These are phyloP conservation scores for Volucella zonaria DNA, from an alignment of 2,888 invertebrate species.

Conservation along the genomic window DNA sequence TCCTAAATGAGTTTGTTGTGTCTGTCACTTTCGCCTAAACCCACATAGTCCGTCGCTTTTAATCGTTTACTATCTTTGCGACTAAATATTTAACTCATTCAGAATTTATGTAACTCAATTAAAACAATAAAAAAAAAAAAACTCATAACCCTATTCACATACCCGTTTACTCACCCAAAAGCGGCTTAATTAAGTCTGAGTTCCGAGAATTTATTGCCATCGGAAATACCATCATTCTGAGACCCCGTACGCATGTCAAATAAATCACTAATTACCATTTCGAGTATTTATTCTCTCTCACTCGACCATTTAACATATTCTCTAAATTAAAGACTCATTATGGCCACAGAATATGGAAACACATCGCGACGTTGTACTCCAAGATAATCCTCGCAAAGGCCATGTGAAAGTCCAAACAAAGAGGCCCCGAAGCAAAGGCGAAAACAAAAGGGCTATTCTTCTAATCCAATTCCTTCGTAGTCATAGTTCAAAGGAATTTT, in stretches of 20 bases:
- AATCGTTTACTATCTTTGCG: too few relatives aligned
- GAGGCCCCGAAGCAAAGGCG: conserved; percentile 43
- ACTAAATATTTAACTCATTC: too few relatives aligned
- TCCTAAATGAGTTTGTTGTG: too few relatives aligned
- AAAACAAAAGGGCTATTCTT: conserved; percentile 31
- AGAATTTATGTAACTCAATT: too few relatives aligned
- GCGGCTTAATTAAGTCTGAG: conserved; percentile 1
- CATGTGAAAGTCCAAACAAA: conserved; percentile 32
- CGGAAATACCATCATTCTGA: neutral
- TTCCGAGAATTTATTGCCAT: conserved; percentile 19
- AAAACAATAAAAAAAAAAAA: conserved; percentile 13
- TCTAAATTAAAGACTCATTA: conserved; percentile 42
- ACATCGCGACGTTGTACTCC: neutral
- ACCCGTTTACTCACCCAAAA: too few relatives aligned
- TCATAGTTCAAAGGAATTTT: conserved; percentile 13
- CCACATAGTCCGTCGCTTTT: too few relatives aligned
- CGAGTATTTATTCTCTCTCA: neutral
- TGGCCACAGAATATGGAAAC: neutral
- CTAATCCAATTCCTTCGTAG: conserved; percentile 50
- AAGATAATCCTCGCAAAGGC: conserved; percentile 30
- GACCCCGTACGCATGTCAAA: neutral
- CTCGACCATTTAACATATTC: conserved; percentile 46
- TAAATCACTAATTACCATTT: conserved; percentile 25
- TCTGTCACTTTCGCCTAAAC: too few relatives aligned
- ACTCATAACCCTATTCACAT: neutral